Evolutionary conservation across 2,797 vertebrate species (phyloP), one percentile per base, ranked within the genome.

Genomic region (Xenops minutus): DNA sequence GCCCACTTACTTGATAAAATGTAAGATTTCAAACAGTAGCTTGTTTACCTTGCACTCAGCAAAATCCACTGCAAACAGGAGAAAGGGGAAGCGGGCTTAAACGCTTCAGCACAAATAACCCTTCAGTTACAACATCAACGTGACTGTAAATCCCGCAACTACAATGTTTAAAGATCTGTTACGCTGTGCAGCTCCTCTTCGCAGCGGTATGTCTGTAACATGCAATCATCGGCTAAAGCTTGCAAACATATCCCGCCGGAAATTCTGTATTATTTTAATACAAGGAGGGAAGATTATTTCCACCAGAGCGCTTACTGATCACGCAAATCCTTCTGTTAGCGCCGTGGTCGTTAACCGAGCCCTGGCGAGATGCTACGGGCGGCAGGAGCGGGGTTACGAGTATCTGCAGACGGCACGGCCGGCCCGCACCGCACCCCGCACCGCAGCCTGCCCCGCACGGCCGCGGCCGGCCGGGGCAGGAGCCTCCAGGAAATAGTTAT

Each of bases 341-440:
- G 20, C 17, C 46, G 58, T 7, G 14, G 34, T 51, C 46, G 81
- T 24, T 41, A 44, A 17, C 4, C 2, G 84, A 41, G 44, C 52
- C 58, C 84, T 2, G 10, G 1, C 10, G 63, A 48, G 10, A 29
- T 1, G 4, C 41, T 3, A 2, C 2, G 63, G 71, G 7, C 0
- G 41, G 34, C 2, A 7, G 2, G 44, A 46, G 19, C 6, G 15
- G 43, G 46, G 30, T 4, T 18, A 1, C 0, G 29, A 44, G 62
- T 56, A 48, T 17, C 62, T 2, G 75, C 55, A 0, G 56, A 2
- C 6, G 44, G 68, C 80, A 15, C 15, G 7, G 52, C 73, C 19
- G 36, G 4, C 55, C 34, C n/a, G 56, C 23, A 46, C 23, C n/a
- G 56, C 23, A 12, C 11, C 59, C 49, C 49, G 49, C 49, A 16